Conservation (phyloP, 1,140 invertebrate species). For the Aricia agestis region DNA sequence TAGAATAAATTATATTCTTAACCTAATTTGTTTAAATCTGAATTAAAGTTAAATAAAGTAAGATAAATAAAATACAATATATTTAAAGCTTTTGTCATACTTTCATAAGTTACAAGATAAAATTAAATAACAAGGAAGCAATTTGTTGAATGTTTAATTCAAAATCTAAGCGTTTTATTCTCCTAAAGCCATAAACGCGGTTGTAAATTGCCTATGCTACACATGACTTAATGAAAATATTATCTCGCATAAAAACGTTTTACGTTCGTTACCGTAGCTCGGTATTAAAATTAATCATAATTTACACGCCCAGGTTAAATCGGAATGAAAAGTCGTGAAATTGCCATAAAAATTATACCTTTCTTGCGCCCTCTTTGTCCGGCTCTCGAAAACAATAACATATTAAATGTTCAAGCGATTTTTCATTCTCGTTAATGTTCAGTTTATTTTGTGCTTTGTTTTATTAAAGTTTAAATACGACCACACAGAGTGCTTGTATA, state of each 20-base stretch:
- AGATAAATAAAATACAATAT: no score
- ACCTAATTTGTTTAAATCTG: no score
- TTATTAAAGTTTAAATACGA: background rate
- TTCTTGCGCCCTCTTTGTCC: slow-evolving; percentile 42
- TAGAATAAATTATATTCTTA: no score
- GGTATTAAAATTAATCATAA: slow-evolving; percentile 74
- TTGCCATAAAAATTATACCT: slow-evolving; percentile 32
- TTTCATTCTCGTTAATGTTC: slow-evolving; percentile 1
- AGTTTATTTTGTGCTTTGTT: background rate
- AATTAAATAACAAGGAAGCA: background rate
- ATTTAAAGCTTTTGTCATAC: background rate
- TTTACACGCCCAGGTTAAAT: slow-evolving; percentile 68
- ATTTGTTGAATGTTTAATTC: background rate
- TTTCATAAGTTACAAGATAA: background rate
- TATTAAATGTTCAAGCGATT: slow-evolving; percentile 54
- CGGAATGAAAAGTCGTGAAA: slow-evolving; percentile 62
- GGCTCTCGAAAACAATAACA: slow-evolving; percentile 56
- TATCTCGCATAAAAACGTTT: slow-evolving; percentile 69
- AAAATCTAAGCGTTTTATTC: slow-evolving; percentile 31
- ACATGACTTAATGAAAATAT: slow-evolving; percentile 65
- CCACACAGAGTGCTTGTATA: background rate
- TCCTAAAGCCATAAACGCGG: slow-evolving; percentile 39
- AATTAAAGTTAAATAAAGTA: no score
- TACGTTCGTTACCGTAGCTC: slow-evolving; percentile 54
- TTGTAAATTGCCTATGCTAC: slow-evolving; percentile 55